These are phyloP conservation scores for Mesembrinibis cayennensis DNA, from an alignment of 2,113 vertebrate genomes.

Conservation along the genomic window DNA sequence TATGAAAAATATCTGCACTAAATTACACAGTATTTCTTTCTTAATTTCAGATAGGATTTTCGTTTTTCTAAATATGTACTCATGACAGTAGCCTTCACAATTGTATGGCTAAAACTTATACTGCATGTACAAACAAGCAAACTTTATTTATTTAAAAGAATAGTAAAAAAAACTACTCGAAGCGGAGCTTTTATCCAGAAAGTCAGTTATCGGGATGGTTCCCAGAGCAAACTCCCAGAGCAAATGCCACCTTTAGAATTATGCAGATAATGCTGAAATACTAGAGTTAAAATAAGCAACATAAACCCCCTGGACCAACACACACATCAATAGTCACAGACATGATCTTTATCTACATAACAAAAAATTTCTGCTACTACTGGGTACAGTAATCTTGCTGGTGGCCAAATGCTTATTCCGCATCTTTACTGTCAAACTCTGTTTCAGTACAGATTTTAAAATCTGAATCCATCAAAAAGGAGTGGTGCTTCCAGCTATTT, in stretches of 20 bases:
- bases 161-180: neutral
- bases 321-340: neutral
- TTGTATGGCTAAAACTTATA: neutral
- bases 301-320: neutral
- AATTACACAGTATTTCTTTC: neutral
- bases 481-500: neutral
- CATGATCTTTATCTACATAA: neutral
- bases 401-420: neutral
- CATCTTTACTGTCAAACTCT: neutral
- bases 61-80: neutral
- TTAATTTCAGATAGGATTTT: neutral
- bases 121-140: neutral
- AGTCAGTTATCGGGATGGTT: neutral
- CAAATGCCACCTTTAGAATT: neutral
- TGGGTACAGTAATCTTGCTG: neutral
- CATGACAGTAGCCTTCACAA: neutral
- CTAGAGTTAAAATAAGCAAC: neutral
- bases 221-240: neutral
- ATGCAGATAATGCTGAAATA: neutral
- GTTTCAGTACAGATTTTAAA: neutral
- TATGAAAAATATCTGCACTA: neutral
- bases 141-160: neutral
- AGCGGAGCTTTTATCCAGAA: neutral
- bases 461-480: neutral
- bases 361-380: neutral